Evolutionary conservation across 1,140 invertebrate species (phyloP).

Genomic region (Drosophila melanica): DNA sequence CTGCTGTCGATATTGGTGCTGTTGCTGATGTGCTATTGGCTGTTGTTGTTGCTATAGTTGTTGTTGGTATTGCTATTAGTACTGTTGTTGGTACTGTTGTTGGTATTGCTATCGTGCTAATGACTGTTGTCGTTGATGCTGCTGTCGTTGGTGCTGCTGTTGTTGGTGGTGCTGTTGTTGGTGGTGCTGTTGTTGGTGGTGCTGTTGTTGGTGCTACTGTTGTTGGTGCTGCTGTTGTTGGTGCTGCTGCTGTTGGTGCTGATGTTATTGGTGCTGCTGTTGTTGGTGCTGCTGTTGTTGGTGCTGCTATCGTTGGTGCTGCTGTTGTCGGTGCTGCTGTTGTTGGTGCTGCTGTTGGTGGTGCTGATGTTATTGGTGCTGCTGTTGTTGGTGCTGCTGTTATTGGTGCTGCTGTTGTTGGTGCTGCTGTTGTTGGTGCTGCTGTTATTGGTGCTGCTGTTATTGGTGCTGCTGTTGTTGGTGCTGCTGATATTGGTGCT

Average conservation of each 20-base stretch:
- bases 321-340: no score
- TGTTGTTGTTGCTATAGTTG: slow-evolving; percentile 16
- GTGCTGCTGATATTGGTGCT: no score
- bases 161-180: slow-evolving; percentile 1
- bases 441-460: slow-evolving; percentile 1
- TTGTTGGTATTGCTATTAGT: slow-evolving; percentile 7
- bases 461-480: no score
- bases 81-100: slow-evolving; percentile 20
- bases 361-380: neutral
- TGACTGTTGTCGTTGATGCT: slow-evolving; percentile 1
- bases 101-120: slow-evolving; percentile 11
- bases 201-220: no score
- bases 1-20: slow-evolving; percentile 18
- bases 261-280: no score
- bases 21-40: slow-evolving; percentile 9
- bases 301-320: no score
- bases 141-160: neutral
- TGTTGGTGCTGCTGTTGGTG: no score
- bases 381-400: neutral
- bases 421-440: no score
- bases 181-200: neutral
- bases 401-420: slow-evolving; percentile 7
- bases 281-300: no score
- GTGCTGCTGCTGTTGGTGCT: no score
- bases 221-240: no score